phyloP scores from a whole-genome alignment of 2,113 vertebrate species.

The Syngnathus scovelli region DNA sequence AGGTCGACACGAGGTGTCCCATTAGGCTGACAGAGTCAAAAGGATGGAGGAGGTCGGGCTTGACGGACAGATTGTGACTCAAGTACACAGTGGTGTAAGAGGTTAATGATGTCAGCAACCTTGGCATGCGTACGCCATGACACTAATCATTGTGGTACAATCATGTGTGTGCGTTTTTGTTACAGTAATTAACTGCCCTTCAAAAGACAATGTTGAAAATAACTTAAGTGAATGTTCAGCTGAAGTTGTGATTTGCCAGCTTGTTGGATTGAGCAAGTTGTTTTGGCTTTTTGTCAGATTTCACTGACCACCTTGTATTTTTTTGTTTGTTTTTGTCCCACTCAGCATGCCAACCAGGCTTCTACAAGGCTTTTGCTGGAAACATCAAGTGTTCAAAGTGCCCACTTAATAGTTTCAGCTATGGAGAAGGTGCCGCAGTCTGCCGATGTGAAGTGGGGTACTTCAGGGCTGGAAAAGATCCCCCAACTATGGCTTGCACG shows the following conservation, averaged over 20 bases:
- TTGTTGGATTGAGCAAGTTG: not conserved
- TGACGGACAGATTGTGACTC: slow-evolving; percentile 62
- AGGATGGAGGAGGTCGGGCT: slow-evolving; percentile 31
- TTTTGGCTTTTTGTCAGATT: not conserved
- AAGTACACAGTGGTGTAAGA: slow-evolving; percentile 57
- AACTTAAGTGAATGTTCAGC: not conserved
- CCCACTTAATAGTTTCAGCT: slow-evolving; percentile 86
- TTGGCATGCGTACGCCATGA: slow-evolving; percentile 40
- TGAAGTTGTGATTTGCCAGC: not conserved
- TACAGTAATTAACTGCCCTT: not conserved
- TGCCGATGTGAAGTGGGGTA: slow-evolving; percentile 89
- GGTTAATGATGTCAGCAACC: slow-evolving; percentile 66
- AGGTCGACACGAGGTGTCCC: slow-evolving; percentile 51
- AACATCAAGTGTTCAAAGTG: slow-evolving; percentile 93
- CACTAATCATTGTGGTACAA: slow-evolving; percentile 55
- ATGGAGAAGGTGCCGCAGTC: slow-evolving; percentile 79
- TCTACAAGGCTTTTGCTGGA: slow-evolving; percentile 92
- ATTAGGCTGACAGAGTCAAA: slow-evolving; percentile 60
- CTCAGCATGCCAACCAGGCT: slow-evolving; percentile 86
- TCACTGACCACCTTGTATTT: slow-evolving; percentile 7
- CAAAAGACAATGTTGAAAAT: not conserved
- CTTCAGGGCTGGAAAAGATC: slow-evolving; percentile 89
- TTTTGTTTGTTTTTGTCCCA: slow-evolving; percentile 42
- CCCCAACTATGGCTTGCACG: slow-evolving; percentile 92
- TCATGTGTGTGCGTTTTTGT: slow-evolving; percentile 5